Evolutionary conservation across 2,888 invertebrate species (phyloP).

Genomic region (Crossocerus cetratus): DNA sequence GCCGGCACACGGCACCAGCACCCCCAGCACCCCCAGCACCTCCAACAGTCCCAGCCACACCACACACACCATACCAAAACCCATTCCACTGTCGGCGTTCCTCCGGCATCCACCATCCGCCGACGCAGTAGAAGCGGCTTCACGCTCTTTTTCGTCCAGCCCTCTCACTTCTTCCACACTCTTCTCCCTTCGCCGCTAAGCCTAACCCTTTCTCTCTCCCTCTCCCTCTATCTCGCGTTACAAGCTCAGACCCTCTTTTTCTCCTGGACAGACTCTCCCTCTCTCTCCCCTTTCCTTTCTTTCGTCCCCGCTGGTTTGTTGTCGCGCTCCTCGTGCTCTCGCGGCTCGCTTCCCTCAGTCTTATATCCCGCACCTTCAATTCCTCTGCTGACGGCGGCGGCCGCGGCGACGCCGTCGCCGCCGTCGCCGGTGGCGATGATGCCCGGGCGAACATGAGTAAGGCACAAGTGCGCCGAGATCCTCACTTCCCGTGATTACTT

Average conservation of each 20-base stretch:
- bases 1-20: no score
- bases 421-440: no score
- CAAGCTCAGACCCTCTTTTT: no score
- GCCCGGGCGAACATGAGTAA: no score
- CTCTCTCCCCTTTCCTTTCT: slow-evolving; percentile 18
- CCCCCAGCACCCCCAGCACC: no score
- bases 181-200: not conserved
- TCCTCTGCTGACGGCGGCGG: not conserved
- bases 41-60: no score
- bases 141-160: not conserved
- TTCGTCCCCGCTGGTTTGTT: slow-evolving; percentile 27
- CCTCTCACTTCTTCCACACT: not conserved
- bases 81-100: no score
- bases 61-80: no score
- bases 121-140: no score
- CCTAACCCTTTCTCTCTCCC: no score
- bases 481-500: slow-evolving; percentile 74
- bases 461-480: slow-evolving; percentile 35
- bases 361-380: slow-evolving; percentile 10
- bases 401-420: not conserved
- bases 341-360: slow-evolving; percentile 13
- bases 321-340: slow-evolving; percentile 31
- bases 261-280: not conserved
- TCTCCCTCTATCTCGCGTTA: no score
- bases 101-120: no score